Base-by-base conservation (phyloP, 2,113 vertebrate genomes). In the Ochotona princeps region DNA sequence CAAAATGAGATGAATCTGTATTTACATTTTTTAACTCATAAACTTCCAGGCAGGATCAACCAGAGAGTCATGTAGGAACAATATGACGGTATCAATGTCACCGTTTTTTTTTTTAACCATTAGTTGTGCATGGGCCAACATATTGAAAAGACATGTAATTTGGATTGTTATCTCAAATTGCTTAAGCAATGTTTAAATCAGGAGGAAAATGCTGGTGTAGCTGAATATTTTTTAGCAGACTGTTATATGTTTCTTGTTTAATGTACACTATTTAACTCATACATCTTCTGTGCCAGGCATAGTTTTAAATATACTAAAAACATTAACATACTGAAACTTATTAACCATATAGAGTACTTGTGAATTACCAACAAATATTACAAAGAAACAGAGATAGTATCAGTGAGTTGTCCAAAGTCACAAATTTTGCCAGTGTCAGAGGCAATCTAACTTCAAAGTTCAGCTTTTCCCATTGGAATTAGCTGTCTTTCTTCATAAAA, bases 21-120 rank as follows among this genome's bases (percentile, higher is more conserved):
- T 70, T 87, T 93, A 5, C 82, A 63, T 91, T 92, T 69, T 95
- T 96, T 92, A 76, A 69, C 49, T 91, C 67, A 75, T 88, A 75
- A 93, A 95, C 66, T 72, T 54, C 12, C 49, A 92, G 89, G 72
- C 15, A 94, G 13, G 86, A 54, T 54, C 35, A 70, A 91, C 35
- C 74, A 23, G 1, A 60, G 49, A 66, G 25, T 82, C 78, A 2
- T 8, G 72, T n/a, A 60, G 5, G 5, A 92, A 72, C 38, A 78
- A 38, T 49, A 3, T 12, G 69, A 47, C 26, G 65, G 57, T 65
- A 84, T 70, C 69, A 17, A 51, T 30, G 82, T 38, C 57, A 35
- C 57, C 65, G n/a, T n/a, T n/a, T n/a, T 10, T 84, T 54, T 87
- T 63, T 21, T 38, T 26, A 84, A 2, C 21, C 13, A 14, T 38